phyloP scores from a whole-genome alignment of 1,140 invertebrate genomes.

The Diploscapter pachys region DNA sequence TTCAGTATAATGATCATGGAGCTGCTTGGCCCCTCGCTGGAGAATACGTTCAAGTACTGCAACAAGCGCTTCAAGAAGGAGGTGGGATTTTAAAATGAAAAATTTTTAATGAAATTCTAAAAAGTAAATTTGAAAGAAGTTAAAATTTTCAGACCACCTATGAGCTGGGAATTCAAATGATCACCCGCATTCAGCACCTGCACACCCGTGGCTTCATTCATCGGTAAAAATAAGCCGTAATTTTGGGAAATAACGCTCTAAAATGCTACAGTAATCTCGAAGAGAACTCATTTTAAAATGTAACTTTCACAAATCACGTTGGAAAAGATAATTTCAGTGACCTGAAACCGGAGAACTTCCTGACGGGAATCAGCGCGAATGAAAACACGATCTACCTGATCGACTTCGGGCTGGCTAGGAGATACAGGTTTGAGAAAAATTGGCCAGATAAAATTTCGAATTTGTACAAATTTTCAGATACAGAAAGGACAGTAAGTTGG shows the following conservation, averaged over 20 bases:
- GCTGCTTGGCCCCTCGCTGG: conserved; percentile 27
- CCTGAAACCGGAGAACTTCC: conserved; percentile 60
- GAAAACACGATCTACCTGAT: conserved; percentile 30
- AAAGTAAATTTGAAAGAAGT: no score
- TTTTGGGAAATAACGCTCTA: no score
- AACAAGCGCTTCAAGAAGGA: conserved; percentile 16
- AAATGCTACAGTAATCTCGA: no score
- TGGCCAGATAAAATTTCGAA: conserved; percentile 9
- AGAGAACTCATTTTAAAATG: no score
- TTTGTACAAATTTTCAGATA: conserved; percentile 1
- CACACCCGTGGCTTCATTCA: conserved; percentile 95
- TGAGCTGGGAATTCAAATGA: conserved; percentile 67
- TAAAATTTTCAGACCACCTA: conserved; percentile 27
- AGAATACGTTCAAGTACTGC: conserved; percentile 30
- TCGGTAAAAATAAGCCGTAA: conserved; percentile 61
- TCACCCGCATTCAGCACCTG: conserved; percentile 85
- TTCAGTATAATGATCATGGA: conserved; percentile 31
- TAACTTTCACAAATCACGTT: no score
- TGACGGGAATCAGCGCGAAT: conserved; percentile 33
- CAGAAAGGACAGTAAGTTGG: conserved; percentile 6
- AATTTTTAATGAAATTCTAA: background rate
- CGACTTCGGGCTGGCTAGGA: conserved; percentile 30
- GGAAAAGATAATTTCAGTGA: conserved; percentile 62
- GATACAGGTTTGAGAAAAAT: conserved; percentile 8
- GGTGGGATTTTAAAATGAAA: conserved; percentile 7